Evolutionary conservation across 2,888 invertebrate species (phyloP).

Genomic region (Phalangium opilio): DNA sequence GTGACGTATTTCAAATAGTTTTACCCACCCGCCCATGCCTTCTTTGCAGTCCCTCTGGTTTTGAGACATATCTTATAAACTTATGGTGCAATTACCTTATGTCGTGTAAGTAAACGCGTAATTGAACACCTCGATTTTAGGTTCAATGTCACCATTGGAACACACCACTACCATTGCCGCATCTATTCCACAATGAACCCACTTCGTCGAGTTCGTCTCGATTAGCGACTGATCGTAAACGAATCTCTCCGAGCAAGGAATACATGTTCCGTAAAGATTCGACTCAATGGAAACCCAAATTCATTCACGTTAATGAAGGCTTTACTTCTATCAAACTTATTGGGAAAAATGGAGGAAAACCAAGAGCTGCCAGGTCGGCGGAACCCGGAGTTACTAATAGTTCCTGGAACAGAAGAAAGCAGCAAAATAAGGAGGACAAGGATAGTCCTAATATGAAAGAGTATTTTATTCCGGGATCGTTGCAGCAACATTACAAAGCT

Average conservation of each 20-base stretch:
- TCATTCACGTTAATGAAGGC: constrained; percentile 48
- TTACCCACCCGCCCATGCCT: no score
- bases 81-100: no score
- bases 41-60: no score
- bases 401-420: not conserved
- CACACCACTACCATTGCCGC: constrained; percentile 25
- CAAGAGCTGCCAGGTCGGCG: not conserved
- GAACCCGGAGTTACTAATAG: not conserved
- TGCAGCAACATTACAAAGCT: constrained; percentile 9
- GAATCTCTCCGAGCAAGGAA: constrained; percentile 6
- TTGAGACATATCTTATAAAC: no score
- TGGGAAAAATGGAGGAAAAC: constrained; percentile 22
- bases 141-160: constrained; percentile 30
- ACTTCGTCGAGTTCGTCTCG: not conserved
- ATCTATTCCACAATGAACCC: constrained; percentile 16
- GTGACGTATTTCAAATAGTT: no score
- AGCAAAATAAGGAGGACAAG: not conserved
- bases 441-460: constrained; percentile 27
- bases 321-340: constrained; percentile 51
- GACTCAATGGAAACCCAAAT: constrained; percentile 46
- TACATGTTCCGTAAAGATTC: constrained; percentile 10
- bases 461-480: constrained; percentile 22
- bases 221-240: not conserved
- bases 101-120: no score
- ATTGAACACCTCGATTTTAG: no score